Evolutionary conservation across 2,888 invertebrate species (phyloP), one percentile per base, ranked within the genome.

Genomic region (Heteropelma amictum): DNA sequence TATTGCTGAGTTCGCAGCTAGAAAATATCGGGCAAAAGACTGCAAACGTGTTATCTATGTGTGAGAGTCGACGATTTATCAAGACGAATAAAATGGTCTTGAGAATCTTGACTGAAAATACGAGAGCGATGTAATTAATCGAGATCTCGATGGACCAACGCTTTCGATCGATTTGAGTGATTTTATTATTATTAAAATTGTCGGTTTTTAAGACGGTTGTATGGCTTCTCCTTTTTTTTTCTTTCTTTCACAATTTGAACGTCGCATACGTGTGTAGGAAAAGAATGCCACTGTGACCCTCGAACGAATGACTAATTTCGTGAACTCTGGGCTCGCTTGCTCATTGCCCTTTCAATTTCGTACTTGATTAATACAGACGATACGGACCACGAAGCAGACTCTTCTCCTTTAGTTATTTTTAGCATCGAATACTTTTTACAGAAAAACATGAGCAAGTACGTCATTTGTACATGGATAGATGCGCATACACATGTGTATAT

Each of bases 341-440:
- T 58, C 68, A 38, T 68, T 74, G 69, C 64, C 69, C 75, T 71
- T 75, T 75, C 65, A 70, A 75, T 75, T 71, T 23, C 33, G 54
- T 54, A 49, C 19, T 60, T 53, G 33, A 70, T 70, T 69, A 65
- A 54, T 45, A 33, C 69, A 28, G 58, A 51, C 61, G 49, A 54
- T 45, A 33, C 69, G 28, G 58, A 51, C 61, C 53, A 40, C 67
- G 68, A 42, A 56, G 54, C 63, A 61, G 45, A 51, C 47, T 56
- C 68, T 26, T 51, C 23, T 33, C 35, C 38, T 28, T 12, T 28
- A 51, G 38, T 69, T 58, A 60, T 69, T 68, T 65, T 58, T 45
- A 69, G 73, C 40, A 26, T 58, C 49, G 30, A 61, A 61, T 30
- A 19, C 49, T 60, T 54, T 53, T n/a, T 12, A 10, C 47, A 33